Conservation (phyloP, 2,888 invertebrate genomes). For the Thecophora atra region DNA sequence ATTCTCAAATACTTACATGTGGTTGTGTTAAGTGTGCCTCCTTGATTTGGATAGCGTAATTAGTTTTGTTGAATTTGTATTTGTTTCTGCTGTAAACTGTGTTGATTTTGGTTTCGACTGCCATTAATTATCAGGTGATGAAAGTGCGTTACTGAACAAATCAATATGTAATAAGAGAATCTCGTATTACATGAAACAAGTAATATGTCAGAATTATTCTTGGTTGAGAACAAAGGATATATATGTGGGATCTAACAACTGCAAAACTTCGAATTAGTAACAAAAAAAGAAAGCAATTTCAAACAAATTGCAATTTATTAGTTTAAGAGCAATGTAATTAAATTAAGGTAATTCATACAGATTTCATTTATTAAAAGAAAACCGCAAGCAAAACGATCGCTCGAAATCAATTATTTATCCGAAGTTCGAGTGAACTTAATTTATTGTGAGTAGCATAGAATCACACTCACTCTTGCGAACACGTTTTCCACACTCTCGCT, state of each 20-base stretch:
- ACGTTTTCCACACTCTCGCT: not conserved
- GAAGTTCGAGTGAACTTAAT: no score
- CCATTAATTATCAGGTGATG: not conserved
- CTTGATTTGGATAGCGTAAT: not conserved
- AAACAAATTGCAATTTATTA: no score
- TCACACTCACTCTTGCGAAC: not conserved
- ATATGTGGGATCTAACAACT: no score
- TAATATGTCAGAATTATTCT: not conserved
- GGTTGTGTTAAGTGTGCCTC: not conserved
- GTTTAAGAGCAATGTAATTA: no score
- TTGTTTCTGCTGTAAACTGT: not conserved
- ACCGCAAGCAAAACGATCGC: no score
- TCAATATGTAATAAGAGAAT: not conserved
- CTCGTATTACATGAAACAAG: not conserved
- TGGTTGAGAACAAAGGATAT: not conserved
- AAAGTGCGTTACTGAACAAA: not conserved
- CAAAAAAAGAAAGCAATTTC: no score
- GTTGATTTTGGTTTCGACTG: not conserved
- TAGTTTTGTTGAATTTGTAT: not conserved
- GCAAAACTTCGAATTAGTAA: no score
- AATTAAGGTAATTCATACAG: no score
- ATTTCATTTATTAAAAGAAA: no score
- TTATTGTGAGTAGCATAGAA: no score
- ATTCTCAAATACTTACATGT: not conserved
- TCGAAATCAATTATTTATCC: no score